phyloP scores from a whole-genome alignment of 2,797 vertebrate species.

The Rhadinocentrus ornatus region DNA sequence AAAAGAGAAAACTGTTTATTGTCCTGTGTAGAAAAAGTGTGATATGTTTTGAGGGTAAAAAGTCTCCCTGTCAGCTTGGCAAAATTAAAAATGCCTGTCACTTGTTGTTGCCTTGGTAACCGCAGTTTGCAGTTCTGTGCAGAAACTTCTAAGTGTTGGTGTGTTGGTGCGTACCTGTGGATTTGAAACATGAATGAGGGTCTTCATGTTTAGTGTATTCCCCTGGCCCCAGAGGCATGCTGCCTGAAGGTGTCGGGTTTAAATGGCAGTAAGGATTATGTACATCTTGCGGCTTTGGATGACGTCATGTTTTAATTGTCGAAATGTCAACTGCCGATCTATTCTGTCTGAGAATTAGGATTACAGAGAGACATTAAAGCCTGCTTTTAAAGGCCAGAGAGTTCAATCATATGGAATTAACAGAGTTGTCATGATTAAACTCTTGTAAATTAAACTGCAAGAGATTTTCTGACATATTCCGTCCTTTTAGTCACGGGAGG shows the following conservation, averaged over 20 bases:
- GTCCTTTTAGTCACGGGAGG: constrained; percentile 50
- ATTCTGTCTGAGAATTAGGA: constrained; percentile 65
- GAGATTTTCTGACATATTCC: constrained; percentile 46
- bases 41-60: constrained; percentile 38
- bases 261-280: constrained; percentile 78
- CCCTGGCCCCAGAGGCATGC: constrained; percentile 44
- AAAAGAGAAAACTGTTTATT: constrained; percentile 43
- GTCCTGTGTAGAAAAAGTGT: constrained; percentile 33
- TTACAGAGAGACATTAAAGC: constrained; percentile 66
- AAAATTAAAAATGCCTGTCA: constrained; percentile 61
- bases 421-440: constrained; percentile 68
- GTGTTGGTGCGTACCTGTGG: constrained; percentile 24
- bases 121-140: constrained; percentile 29
- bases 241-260: constrained; percentile 71
- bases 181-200: constrained; percentile 36
- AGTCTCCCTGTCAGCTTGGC: constrained; percentile 29
- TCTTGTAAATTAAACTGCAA: constrained; percentile 46
- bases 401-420: constrained; percentile 75
- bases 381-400: constrained; percentile 72
- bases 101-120: constrained; percentile 61
- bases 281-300: constrained; percentile 35
- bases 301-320: constrained; percentile 71
- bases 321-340: constrained; percentile 73
- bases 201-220: constrained; percentile 56
- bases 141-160: constrained; percentile 27